Conservation (phyloP, 2,797 vertebrate species). For the Enteromius radiatus region DNA sequence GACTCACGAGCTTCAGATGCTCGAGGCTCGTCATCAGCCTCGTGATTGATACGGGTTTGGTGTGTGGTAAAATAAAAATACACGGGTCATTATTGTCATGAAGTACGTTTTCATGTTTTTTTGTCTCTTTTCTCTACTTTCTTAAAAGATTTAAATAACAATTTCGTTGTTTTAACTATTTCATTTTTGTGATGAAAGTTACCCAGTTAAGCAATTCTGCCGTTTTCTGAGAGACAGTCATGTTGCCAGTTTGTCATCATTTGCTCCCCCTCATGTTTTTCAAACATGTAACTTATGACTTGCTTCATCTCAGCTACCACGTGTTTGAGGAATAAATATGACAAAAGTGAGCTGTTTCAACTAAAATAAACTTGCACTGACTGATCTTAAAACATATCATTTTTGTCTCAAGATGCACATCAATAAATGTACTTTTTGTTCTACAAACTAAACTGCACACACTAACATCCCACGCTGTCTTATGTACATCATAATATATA, state of each 20-base stretch:
- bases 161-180: too few relatives aligned
- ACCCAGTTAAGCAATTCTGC: background rate
- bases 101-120: background rate
- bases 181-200: background rate
- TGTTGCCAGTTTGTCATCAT: background rate
- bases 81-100: background rate
- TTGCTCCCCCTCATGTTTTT: background rate
- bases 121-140: background rate
- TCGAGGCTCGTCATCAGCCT: background rate
- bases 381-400: too few relatives aligned
- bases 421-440: background rate
- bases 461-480: background rate
- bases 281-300: background rate
- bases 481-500: too few relatives aligned
- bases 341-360: background rate
- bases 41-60: background rate
- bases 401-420: too few relatives aligned
- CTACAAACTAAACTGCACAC: background rate
- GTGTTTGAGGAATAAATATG: background rate
- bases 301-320: background rate
- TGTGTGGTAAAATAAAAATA: background rate
- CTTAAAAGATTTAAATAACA: too few relatives aligned
- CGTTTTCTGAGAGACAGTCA: background rate
- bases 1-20: background rate
- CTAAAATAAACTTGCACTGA: too few relatives aligned